A percentile compares a stretch with the other conserved stretches of the same genome.
Conservation (phyloP, 2,888 invertebrate genomes). For the Calameuta filiformis region DNA sequence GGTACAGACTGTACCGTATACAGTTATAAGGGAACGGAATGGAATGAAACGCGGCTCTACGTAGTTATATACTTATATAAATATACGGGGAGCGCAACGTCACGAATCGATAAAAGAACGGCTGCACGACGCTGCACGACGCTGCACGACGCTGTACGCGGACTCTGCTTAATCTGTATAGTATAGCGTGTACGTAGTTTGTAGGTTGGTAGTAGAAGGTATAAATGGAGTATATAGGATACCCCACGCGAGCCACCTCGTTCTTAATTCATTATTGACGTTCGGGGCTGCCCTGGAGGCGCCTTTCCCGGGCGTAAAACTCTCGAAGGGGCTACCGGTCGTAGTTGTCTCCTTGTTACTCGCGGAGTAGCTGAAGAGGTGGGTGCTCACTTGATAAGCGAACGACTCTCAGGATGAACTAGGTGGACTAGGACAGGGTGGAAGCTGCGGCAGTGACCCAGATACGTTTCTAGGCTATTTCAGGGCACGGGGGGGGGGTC, state of each 20-base stretch:
- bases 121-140: slow-evolving; percentile 8
- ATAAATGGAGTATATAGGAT: slow-evolving; percentile 15
- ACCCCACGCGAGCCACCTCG: slow-evolving; percentile 33
- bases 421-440: neutral
- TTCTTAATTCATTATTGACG: slow-evolving; percentile 42
- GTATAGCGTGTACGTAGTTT: neutral
- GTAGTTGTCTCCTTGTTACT: neutral
- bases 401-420: neutral
- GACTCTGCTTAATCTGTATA: neutral
- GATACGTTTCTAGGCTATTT: neutral
- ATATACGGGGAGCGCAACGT: slow-evolving; percentile 24
- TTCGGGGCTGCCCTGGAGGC: slow-evolving; percentile 19
- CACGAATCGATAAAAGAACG: slow-evolving; percentile 41
- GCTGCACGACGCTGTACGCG: neutral
- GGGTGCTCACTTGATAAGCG: neutral
- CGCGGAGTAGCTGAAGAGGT: neutral
- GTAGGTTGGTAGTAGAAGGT: neutral
- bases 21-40: neutral
- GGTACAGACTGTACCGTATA: neutral
- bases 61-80: neutral
- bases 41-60: neutral
- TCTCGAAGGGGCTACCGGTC: neutral
- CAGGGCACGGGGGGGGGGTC: neutral
- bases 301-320: slow-evolving; percentile 18
- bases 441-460: neutral